Evolutionary conservation across 2,113 vertebrate genomes (phyloP), one percentile per base, ranked within the genome.

Genomic region (Odocoileus virginianus): DNA sequence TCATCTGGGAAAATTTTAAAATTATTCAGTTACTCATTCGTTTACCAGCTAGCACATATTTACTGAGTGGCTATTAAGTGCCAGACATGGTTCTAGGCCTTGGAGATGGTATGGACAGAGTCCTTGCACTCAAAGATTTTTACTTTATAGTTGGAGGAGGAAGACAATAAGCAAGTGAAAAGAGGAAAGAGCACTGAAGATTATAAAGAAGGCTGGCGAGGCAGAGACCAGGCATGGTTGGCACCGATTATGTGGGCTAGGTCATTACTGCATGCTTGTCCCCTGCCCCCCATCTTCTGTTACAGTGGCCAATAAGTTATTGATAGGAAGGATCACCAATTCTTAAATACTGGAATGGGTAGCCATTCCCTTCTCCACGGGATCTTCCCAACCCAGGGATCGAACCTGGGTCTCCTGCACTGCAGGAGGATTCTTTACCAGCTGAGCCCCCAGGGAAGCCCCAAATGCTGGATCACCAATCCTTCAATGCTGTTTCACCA

Each of bases 361-460:
- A 36, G 64, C n/a, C 64, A 11, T 36, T 23, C 19, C n/a, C 9
- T 71, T 36, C 64, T 71, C 64, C 19, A 11, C 4, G 4, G n/a
- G 19, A 71, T 71, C n/a, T 23, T 2, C n/a, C 67, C 67, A 71
- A 71, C n/a, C 67, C 67, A 71, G n/a, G 67, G n/a, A 23, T 71
- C 2, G 1, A 71, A 71, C 67, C n/a, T 36, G 36, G n/a, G n/a
- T 71, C 67, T 71, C n/a, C 19, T 9, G 0, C 0, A 1, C 17
- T 40, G 67, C 67, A 71, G n/a, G n/a, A 36, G n/a, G 19, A 40
- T 71, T 71, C 67, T 23, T 40, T 40, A 23, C 67, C 2, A 0
- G 21, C 67, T 71, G 19, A 71, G n/a, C n/a, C 5, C 1, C 67
- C 5, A 40, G 67, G 67, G n/a, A 71, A 23, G 67, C n/a, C 67